Base-by-base conservation (phyloP, 2,888 invertebrate species). In the Julus scandinavius region DNA sequence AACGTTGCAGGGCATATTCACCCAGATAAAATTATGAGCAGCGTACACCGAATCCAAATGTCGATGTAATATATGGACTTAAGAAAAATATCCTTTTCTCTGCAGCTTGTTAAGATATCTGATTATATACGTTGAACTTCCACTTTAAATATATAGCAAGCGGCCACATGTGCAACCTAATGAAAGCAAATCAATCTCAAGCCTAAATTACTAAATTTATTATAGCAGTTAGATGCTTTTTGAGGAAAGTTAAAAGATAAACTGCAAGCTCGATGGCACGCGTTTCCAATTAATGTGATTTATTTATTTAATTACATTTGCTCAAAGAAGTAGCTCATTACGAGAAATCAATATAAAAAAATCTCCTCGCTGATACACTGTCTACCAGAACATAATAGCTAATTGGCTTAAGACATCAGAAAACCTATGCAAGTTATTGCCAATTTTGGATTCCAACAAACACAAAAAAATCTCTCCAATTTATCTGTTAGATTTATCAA, bases 251-350 rank as follows among this genome's bases (percentile, higher is more conserved):
- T 72, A 72, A 72, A 72, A 72, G 72, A 72, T 72, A 72, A 72
- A 72, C 72, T 72, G 72, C 72, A 11, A 29, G 72, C 72, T 72
- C 38, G 72, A 20, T 72, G 72, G 72, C 72, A 72, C 72, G 72
- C 72, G 72, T 72, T 72, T 29, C 72, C 72, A 72, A 72, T 72
- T 72, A 72, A 72, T 72, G 72, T 72, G 72, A 72, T 72, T 72
- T 72, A 72, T 72, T 72, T 72, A 72, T 72, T 72, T 72, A 72
- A 72, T 72, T 72, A 72, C 72, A 72, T 72, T 72, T 72, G 72
- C 72, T 72, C 72, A 29, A 72, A 72, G 72, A 72, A 72, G 72
- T 72, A 29, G 72, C 72, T 72, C 72, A 72, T 72, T 72, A 72
- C 72, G 72, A 29, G 72, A 72, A 72, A 72, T 72, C 72, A 72